Evolutionary conservation across 2,113 vertebrate genomes (phyloP).

Genomic region (Oceanodroma tethys): DNA sequence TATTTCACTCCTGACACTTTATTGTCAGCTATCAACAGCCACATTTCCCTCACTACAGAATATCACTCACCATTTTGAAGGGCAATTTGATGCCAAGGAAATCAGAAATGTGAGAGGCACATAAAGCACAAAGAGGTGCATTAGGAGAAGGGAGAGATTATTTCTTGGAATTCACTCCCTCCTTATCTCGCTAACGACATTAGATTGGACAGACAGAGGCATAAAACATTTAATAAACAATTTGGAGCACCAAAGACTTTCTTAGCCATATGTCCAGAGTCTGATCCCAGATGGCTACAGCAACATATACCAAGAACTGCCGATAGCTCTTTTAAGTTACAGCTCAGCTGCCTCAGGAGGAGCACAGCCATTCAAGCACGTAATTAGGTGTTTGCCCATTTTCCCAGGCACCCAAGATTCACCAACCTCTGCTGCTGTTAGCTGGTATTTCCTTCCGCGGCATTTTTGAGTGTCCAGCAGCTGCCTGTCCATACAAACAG

Average conservation of each 20-base stretch:
- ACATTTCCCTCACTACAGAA: not conserved
- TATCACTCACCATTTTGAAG: not conserved
- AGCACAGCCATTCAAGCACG: accelerated
- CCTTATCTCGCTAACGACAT: not conserved
- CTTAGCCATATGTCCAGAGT: not conserved
- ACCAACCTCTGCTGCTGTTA: too few relatives aligned
- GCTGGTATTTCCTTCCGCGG: not conserved
- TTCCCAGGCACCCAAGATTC: not conserved
- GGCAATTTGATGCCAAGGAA: not conserved
- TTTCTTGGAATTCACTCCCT: not conserved
- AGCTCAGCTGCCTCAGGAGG: not conserved
- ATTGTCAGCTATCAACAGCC: not conserved
- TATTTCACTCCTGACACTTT: not conserved
- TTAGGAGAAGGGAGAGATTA: not conserved
- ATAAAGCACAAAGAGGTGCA: not conserved
- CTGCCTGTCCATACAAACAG: not conserved
- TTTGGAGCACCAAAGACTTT: not conserved
- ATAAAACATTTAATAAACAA: not conserved
- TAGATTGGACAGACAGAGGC: not conserved
- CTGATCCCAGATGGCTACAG: not conserved
- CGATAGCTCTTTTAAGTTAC: not conserved
- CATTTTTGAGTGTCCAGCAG: not conserved
- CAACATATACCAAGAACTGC: accelerated
- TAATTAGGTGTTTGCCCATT: too few relatives aligned
- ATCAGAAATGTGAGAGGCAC: not conserved